Conservation (phyloP, 2,113 vertebrate genomes). For the Xiphorhynchus elegans region DNA sequence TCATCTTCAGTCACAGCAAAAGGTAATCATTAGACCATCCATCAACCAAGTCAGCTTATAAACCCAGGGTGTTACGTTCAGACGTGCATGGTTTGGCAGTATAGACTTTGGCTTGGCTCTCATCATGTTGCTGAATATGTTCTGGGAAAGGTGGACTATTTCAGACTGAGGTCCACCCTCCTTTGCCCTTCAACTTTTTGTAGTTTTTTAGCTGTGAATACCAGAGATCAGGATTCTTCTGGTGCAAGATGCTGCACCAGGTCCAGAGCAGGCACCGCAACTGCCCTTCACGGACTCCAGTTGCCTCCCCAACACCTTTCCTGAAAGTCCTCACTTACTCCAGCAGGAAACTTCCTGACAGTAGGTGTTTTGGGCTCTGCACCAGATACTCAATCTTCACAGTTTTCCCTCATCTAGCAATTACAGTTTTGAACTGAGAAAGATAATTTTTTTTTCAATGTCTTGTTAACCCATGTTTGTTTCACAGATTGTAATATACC, state of each 20-base stretch:
- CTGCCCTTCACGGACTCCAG: not conserved
- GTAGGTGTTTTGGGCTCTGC: not conserved
- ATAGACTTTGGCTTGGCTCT: not conserved
- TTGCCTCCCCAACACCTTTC: not conserved
- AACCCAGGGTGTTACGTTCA: not conserved
- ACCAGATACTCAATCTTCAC: not conserved
- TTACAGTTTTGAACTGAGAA: not conserved
- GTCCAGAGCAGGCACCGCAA: not conserved
- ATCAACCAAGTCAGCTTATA: not conserved
- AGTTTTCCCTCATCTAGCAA: not conserved
- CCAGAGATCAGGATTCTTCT: not conserved
- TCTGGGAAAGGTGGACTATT: not conserved
- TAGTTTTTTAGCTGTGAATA: not conserved
- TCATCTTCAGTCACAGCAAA: not conserved
- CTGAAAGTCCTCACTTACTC: conserved; percentile 1
- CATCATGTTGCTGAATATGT: not conserved
- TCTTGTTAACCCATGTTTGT: not conserved
- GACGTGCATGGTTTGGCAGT: accelerated
- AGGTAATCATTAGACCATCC: not conserved
- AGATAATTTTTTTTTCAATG: not conserved
- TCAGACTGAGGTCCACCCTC: not conserved
- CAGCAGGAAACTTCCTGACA: not conserved
- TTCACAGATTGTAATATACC: not conserved
- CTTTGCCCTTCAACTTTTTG: not conserved
- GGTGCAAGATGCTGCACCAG: not conserved